Base-by-base conservation (phyloP, 2,797 vertebrate genomes). In the Pangasius mekongensis region DNA sequence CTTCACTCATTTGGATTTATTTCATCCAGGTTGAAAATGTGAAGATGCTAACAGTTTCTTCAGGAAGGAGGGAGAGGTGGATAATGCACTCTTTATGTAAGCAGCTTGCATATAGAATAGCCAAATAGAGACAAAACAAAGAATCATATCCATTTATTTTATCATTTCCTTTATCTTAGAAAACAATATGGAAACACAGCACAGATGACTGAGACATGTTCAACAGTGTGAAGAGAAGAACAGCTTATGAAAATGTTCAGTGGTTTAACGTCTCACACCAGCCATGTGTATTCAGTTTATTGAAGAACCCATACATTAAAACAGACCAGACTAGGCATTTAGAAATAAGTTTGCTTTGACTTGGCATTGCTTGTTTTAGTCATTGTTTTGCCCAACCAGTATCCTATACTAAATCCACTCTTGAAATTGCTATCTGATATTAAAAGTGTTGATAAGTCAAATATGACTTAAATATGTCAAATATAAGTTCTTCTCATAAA, bases 1-100 rank as follows among this genome's bases (percentile, higher is more conserved):
- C 94, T 94, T 95, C 92, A 92, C 92, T 94, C 93, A 91, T 87
- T 91, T 91, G 94, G 92, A 96, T 95, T 95, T 95, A 96, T 95
- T 94, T 93, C 87, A 92, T 91, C 94, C 90, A 91, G 92, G 91
- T 90, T 91, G 90, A 92, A 91, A 88, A 94, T 90, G 92, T 49
- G 27, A 52, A 94, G 94, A 91, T 94, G 92, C 93, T 95, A 94
- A 95, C 94, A 94, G 93, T 94, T 89, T 95, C 94, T 92, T 87
- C 78, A 43, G 24, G 78, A 90, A 92, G 95, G 93, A 94, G 87
- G 89, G 18, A 39, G 86, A 86, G 52, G 66, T 56, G 18, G 89
- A 87, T 91, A 91, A 91, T 91, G 33, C n/a, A 80, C 84, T 82
- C 74, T 58, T 56, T 88, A 87, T 86, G 54, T 76, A 89, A 91